A percentile compares a stretch with the other conserved stretches of the same genome.
Evolutionary conservation across 2,797 vertebrate species (phyloP).

Genomic region (Coendou prehensilis): DNA sequence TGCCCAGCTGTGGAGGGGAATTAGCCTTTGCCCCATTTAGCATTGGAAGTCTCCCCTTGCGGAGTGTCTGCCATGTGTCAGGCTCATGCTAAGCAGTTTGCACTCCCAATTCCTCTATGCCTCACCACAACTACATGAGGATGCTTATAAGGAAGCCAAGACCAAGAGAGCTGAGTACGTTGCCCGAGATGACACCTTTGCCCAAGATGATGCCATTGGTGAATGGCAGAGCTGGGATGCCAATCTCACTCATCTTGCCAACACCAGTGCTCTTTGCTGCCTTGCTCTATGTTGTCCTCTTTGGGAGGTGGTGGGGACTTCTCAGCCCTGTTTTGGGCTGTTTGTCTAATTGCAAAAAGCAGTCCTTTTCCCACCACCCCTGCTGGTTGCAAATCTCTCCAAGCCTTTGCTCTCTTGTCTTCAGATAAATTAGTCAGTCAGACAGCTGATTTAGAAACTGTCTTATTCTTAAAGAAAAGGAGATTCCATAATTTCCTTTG

Average conservation of each 20-base stretch:
- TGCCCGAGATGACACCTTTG: accelerated
- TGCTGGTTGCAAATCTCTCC: neutral
- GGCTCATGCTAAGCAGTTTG: neutral
- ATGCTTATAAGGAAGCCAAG: neutral
- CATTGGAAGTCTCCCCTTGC: too few species aligned
- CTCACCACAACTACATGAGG: neutral
- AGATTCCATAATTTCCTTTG: neutral
- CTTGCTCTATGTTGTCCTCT: accelerated
- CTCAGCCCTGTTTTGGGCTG: neutral
- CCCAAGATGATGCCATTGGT: accelerated
- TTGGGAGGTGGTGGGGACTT: neutral
- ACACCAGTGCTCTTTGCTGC: neutral
- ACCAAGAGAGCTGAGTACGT: neutral
- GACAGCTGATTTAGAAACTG: constrained; percentile 15
- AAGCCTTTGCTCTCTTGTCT: constrained; percentile 29
- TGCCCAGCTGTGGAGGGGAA: neutral
- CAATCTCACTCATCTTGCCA: too few species aligned
- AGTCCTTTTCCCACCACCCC: neutral
- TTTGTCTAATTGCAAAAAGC: neutral
- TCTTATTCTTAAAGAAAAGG: constrained; percentile 47
- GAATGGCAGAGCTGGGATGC: neutral
- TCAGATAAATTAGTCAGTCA: neutral
- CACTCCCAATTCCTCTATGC: neutral
- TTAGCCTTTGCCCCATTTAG: neutral
- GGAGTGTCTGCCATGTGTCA: neutral